A percentile compares a stretch with the other conserved stretches of the same genome.
These are phyloP conservation scores for Atractosteus spatula DNA, from an alignment of 2,113 vertebrate species.

Conservation along the genomic window DNA sequence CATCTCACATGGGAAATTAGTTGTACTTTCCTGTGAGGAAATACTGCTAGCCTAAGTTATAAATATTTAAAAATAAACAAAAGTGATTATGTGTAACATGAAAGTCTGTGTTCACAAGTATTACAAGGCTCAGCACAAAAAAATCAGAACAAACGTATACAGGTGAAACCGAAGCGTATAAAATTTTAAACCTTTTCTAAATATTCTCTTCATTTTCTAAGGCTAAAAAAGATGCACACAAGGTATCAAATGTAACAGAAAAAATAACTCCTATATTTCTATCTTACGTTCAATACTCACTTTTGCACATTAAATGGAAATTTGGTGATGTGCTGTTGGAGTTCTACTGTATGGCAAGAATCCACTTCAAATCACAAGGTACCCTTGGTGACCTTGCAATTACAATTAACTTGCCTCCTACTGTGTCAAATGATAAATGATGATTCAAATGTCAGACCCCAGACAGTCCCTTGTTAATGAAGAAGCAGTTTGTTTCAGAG, in stretches of 20 bases:
- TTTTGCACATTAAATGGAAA: conserved; percentile 51
- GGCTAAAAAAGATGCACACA: not conserved
- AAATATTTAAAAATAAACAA: no score
- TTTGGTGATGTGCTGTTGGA: conserved; percentile 62
- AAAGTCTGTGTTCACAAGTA: no score
- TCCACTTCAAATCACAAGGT: conserved; percentile 56
- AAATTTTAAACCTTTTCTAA: no score
- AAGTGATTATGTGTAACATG: no score
- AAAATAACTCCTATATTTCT: not conserved
- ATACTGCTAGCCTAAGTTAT: no score
- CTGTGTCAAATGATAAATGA: conserved; percentile 57
- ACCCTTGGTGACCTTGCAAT: conserved; percentile 59
- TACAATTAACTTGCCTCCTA: conserved; percentile 65
- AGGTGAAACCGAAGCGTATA: no score
- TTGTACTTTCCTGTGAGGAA: no score
- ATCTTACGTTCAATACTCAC: not conserved
- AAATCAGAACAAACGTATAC: no score
- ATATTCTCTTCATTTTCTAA: no score
- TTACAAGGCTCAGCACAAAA: no score
- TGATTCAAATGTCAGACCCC: conserved; percentile 34
- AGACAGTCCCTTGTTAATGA: conserved; percentile 32
- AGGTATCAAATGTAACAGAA: not conserved
- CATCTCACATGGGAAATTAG: no score
- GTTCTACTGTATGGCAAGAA: conserved; percentile 50
- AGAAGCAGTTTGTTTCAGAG: conserved; percentile 36